Evolutionary conservation across 2,113 vertebrate species (phyloP).

Genomic region (Anhinga anhinga): DNA sequence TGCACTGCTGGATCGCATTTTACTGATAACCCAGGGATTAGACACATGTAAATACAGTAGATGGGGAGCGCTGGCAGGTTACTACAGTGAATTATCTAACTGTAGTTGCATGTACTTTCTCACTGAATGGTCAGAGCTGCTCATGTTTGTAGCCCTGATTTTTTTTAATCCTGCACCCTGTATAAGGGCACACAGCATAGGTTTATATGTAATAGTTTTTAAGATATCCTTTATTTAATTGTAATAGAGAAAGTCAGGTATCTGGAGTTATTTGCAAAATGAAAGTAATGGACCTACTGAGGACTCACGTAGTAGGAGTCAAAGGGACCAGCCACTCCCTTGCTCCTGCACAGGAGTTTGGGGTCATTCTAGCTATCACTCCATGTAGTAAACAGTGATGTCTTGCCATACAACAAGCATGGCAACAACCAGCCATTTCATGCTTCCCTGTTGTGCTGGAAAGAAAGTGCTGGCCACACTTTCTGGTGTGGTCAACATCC

Average conservation of each 20-base stretch:
- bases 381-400: background rate
- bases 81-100: background rate
- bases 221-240: background rate
- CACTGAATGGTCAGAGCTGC: background rate
- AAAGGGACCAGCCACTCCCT: background rate
- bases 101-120: background rate
- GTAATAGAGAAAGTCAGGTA: background rate
- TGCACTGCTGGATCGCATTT: background rate
- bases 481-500: background rate
- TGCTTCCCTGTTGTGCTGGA: background rate
- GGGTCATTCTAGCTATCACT: background rate
- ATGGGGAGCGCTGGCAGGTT: background rate
- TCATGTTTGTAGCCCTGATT: background rate
- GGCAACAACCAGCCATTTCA: background rate
- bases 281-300: background rate
- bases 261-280: background rate
- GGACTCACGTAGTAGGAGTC: rapidly evolving
- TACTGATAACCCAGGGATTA: background rate
- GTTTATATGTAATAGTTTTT: background rate
- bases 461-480: rapidly evolving
- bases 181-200: background rate
- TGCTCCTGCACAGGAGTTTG: background rate
- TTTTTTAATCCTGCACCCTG: background rate
- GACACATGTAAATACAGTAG: background rate
- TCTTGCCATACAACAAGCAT: rapidly evolving